Evolutionary conservation across 2,797 vertebrate genomes (phyloP).

Genomic region (Microctenopoma stevenorrisi): DNA sequence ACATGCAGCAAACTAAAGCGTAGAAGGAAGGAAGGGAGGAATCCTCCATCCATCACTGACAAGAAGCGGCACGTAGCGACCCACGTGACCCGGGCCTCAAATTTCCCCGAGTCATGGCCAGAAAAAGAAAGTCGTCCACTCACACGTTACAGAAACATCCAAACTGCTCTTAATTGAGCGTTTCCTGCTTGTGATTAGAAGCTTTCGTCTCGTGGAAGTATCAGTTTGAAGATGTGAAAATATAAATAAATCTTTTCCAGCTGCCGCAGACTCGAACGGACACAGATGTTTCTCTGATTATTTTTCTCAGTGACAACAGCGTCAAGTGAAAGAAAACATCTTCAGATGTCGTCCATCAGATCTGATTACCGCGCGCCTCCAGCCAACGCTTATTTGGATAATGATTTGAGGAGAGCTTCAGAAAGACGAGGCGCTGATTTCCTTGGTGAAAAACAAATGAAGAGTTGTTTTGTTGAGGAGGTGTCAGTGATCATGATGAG

Average conservation of each 20-base stretch:
- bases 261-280: slow-evolving; percentile 4
- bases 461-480: slow-evolving; percentile 2
- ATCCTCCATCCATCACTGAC: slow-evolving; percentile 65
- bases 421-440: slow-evolving; percentile 16
- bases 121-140: slow-evolving; percentile 21
- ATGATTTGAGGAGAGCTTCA: slow-evolving; percentile 40
- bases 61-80: slow-evolving; percentile 8
- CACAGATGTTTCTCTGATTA: slow-evolving; percentile 21
- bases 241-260: background rate
- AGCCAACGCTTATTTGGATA: slow-evolving; percentile 35
- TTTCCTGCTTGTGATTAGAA: background rate
- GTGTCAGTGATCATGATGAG: no score
- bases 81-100: slow-evolving; percentile 9
- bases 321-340: slow-evolving; percentile 68
- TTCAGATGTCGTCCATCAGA: slow-evolving; percentile 54
- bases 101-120: slow-evolving; percentile 10
- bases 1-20: slow-evolving; percentile 76
- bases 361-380: slow-evolving; percentile 56
- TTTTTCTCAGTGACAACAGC: slow-evolving; percentile 35
- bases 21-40: slow-evolving; percentile 69
- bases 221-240: background rate
- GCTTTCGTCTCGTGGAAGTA: background rate
- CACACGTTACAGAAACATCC: no score
- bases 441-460: slow-evolving; percentile 8
- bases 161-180: background rate